Evolutionary conservation across 2,797 vertebrate genomes (phyloP), one percentile per base, ranked within the genome.

Genomic region (Leucoraja ocellata): DNA sequence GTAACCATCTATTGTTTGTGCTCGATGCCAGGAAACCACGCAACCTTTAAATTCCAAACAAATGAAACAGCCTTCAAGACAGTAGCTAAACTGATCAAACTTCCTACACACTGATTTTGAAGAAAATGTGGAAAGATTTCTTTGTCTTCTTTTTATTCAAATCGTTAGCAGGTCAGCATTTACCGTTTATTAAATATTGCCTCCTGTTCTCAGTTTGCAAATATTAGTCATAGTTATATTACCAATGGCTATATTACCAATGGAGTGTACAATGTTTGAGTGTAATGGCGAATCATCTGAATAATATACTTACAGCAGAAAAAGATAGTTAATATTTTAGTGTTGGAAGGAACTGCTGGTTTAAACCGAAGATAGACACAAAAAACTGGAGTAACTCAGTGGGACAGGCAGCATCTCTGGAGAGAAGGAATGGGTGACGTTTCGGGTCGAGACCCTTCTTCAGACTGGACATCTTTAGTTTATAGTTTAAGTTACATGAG

Each of bases 111-210:
- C 1, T 4, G 6, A 76, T 46, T 76, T 74, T 92, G 68, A 54
- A 92, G 90, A 76, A 76, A 76, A 76, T 54, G 71, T 28, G 90
- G 90, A 92, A 28, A 92, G 10, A 46, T 58, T 76, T 92, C 39
- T 58, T 25, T 54, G 21, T 76, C 68, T 54, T 92, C 71, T 74
- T 76, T 74, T 76, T 92, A 92, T 92, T 92, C 13, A 58, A 76
- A 76, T 92, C 90, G 58, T 74, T 92, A 54, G 25, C 90, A 92
- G 90, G 90, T 92, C 25, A 46, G 90, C 18, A 11, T 39, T 91
- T 91, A 74, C 28, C 13, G 36, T 13, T 25, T 74, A 74, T 25
- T 76, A 73, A 92, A 73, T 91, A 91, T 39, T 91, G 23, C 4
- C 39, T 10, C 5, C 4, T 28, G 4, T 92, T 74, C 11, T 13